phyloP scores from a whole-genome alignment of 2,888 invertebrate genomes.

The Therioaphis trifolii region DNA sequence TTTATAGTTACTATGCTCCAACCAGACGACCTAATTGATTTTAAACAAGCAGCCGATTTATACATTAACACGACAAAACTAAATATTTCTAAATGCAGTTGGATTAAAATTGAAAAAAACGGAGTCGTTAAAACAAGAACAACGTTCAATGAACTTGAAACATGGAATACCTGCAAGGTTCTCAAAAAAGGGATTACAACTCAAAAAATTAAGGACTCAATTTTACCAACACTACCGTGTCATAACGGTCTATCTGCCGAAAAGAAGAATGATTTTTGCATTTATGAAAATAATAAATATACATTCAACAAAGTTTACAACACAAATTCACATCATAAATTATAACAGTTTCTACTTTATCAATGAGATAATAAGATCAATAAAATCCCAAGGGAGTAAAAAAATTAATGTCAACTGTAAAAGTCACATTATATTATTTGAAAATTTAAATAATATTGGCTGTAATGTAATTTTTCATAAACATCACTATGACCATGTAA shows the following conservation, averaged over 20 bases:
- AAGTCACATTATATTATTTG: too few species aligned
- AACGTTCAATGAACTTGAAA: constrained; percentile 12
- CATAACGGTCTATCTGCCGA: neutral
- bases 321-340: too few species aligned
- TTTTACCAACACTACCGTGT: constrained; percentile 8
- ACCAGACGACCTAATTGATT: neutral
- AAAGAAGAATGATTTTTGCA: too few species aligned
- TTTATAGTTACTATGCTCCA: neutral
- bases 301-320: too few species aligned
- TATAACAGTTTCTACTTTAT: too few species aligned
- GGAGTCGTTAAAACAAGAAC: neutral
- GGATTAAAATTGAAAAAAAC: constrained; percentile 18
- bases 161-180: neutral
- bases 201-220: neutral
- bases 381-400: too few species aligned
- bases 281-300: too few species aligned
- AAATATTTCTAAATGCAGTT: constrained; percentile 9
- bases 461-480: too few species aligned
- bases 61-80: neutral
- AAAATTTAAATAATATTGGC: too few species aligned
- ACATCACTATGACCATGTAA: too few species aligned
- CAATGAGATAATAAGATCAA: too few species aligned
- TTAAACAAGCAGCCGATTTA: constrained; percentile 7
- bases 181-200: neutral
- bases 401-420: too few species aligned